Conservation (phyloP, 1,140 invertebrate species). For the honey bee (Apis mellifera) region DNA sequence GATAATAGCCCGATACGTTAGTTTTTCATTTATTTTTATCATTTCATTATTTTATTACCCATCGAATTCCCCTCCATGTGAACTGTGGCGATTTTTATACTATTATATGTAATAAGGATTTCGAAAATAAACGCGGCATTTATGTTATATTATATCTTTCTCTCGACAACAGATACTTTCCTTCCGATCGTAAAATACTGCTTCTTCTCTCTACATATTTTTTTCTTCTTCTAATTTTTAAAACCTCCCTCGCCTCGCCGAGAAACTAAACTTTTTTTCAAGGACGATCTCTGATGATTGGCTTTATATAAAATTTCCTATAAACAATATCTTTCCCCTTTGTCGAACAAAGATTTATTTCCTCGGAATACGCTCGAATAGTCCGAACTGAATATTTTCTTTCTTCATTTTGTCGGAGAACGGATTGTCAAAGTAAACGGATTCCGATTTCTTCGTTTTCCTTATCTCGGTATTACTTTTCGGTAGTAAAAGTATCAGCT, state of each 20-base stretch:
- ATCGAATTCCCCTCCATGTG: background rate
- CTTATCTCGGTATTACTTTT: background rate
- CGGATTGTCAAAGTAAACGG: slow-evolving; percentile 56
- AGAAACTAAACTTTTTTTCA: slow-evolving; percentile 25
- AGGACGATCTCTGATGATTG: slow-evolving; percentile 32
- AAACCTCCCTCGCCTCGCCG: slow-evolving; percentile 11
- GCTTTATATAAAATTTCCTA: slow-evolving; percentile 52
- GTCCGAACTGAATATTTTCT: slow-evolving; percentile 14
- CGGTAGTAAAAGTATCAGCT: background rate
- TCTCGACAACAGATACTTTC: slow-evolving; percentile 45
- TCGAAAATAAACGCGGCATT: slow-evolving; percentile 52
- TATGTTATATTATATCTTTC: slow-evolving; percentile 43
- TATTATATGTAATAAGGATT: slow-evolving; percentile 39
- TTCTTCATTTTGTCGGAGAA: slow-evolving; percentile 39
- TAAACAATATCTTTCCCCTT: slow-evolving; percentile 34
- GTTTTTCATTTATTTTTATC: slow-evolving; percentile 43
- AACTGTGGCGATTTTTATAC: slow-evolving; percentile 3
- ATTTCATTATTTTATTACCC: background rate
- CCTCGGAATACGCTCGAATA: slow-evolving; percentile 1
- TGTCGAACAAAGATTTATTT: slow-evolving; percentile 15
- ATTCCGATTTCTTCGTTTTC: slow-evolving; percentile 15
- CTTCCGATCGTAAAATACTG: slow-evolving; percentile 26
- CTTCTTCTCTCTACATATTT: slow-evolving; percentile 2
- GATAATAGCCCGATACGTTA: slow-evolving; percentile 55
- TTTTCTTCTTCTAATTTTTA: background rate